Evolutionary conservation across 2,888 invertebrate species (phyloP).

Genomic region (Drosophila buzzatii): DNA sequence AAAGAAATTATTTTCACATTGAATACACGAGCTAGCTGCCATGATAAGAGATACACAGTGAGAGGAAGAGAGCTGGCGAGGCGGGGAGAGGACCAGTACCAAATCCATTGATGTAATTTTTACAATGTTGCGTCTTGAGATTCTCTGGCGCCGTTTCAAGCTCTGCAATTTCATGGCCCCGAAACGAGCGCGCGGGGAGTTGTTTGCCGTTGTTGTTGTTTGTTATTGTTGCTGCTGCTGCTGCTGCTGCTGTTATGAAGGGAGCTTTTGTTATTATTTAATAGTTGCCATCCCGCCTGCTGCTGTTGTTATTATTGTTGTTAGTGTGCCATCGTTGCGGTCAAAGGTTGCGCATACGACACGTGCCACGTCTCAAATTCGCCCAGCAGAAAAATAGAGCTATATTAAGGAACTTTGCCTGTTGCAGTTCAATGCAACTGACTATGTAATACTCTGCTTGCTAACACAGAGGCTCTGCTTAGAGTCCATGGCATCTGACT

Average conservation of each 20-base stretch:
- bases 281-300: conserved; percentile 36
- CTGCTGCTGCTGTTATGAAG: conserved; percentile 32
- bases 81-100: conserved; percentile 36
- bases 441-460: not conserved
- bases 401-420: not conserved
- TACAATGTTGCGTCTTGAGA: conserved; percentile 66
- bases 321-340: conserved; percentile 52
- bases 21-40: conserved; percentile 69
- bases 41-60: conserved; percentile 37
- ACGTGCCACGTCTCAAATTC: conserved; percentile 70
- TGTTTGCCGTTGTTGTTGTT: conserved; percentile 41
- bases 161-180: conserved; percentile 47
- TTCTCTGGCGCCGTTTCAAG: conserved; percentile 51
- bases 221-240: conserved; percentile 23
- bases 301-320: conserved; percentile 34
- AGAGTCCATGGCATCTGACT: too few relatives aligned
- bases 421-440: not conserved
- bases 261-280: conserved; percentile 60
- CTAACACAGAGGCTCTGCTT: too few relatives aligned
- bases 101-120: conserved; percentile 75
- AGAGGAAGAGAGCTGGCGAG: conserved; percentile 20
- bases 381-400: not conserved
- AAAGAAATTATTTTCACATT: conserved; percentile 85
- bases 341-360: conserved; percentile 74
- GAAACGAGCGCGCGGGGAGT: conserved; percentile 62